phyloP scores from a whole-genome alignment of 2,113 vertebrate species.

The Bombycilla garrulus region DNA sequence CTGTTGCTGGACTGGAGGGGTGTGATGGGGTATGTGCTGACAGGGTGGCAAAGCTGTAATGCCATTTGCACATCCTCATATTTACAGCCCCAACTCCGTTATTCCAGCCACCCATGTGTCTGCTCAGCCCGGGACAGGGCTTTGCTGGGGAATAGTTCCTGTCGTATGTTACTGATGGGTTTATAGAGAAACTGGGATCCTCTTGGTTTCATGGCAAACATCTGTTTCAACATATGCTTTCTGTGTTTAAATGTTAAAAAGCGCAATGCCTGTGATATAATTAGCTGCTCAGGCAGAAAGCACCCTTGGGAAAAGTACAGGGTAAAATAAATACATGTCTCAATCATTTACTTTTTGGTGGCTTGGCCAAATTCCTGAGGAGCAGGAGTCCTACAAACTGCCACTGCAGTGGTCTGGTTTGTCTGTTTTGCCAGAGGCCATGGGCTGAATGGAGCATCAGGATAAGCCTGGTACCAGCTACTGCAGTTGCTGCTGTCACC shows the following conservation, averaged over 20 bases:
- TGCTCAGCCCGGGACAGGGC: accelerated
- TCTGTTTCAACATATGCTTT: constrained; percentile 36
- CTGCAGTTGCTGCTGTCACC: background rate
- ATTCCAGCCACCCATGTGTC: background rate
- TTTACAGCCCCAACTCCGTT: background rate
- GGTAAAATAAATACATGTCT: constrained; percentile 46
- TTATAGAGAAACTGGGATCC: background rate
- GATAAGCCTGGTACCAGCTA: background rate
- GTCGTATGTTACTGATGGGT: accelerated
- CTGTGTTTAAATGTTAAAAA: constrained; percentile 41
- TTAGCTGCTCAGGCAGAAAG: constrained; percentile 31
- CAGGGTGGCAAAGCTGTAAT: background rate
- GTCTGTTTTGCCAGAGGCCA: background rate
- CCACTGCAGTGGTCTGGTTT: background rate
- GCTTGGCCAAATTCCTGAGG: constrained; percentile 36
- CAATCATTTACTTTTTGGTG: constrained; percentile 43
- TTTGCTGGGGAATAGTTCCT: background rate
- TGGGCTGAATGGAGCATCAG: background rate
- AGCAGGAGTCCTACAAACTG: background rate
- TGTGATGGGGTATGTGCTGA: background rate
- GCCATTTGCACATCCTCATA: background rate
- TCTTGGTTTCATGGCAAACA: constrained; percentile 37
- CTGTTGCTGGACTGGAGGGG: background rate
- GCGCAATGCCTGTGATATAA: background rate
- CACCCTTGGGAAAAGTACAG: constrained; percentile 41